Conservation (phyloP, 2,797 vertebrate genomes). For the Helicolenus hilgendorfi region DNA sequence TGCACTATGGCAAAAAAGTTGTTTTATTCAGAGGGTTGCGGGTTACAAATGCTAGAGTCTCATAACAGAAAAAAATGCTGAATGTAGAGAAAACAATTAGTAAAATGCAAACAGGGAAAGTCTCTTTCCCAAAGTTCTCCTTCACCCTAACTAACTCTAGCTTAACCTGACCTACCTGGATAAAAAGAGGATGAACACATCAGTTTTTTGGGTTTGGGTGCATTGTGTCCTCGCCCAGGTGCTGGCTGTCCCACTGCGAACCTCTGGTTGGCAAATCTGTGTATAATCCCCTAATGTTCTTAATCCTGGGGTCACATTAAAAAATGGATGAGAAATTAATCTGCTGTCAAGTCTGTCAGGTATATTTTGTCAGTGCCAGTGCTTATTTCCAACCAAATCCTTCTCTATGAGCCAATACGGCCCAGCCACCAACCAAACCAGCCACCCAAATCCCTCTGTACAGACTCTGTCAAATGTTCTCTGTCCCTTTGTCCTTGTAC, state of each 20-base stretch:
- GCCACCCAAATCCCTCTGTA: constrained; percentile 64
- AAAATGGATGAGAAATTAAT: constrained; percentile 89
- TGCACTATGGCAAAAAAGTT: constrained; percentile 48
- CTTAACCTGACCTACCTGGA: constrained; percentile 35
- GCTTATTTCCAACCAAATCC: constrained; percentile 81
- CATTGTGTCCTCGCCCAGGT: constrained; percentile 79
- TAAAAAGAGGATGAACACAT: constrained; percentile 42
- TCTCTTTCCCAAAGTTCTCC: constrained; percentile 3
- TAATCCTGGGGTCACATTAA: constrained; percentile 88
- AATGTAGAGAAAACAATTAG: not conserved
- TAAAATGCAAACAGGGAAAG: constrained; percentile 13
- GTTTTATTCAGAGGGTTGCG: not conserved
- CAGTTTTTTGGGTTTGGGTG: constrained; percentile 40
- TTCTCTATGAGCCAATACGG: constrained; percentile 44
- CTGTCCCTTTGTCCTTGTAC: constrained; percentile 73
- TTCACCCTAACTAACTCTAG: constrained; percentile 6
- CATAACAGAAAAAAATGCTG: constrained; percentile 7
- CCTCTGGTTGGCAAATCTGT: constrained; percentile 82
- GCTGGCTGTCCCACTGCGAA: constrained; percentile 75
- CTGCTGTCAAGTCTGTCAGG: constrained; percentile 85
- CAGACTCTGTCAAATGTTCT: constrained; percentile 42
- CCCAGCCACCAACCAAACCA: constrained; percentile 50
- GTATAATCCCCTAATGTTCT: constrained; percentile 85
- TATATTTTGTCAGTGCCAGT: constrained; percentile 75
- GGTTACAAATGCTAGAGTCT: not conserved